A percentile compares a stretch with the other conserved stretches of the same genome.
phyloP scores from a whole-genome alignment of 1,140 invertebrate genomes.

The Psilanteris sp. region DNA sequence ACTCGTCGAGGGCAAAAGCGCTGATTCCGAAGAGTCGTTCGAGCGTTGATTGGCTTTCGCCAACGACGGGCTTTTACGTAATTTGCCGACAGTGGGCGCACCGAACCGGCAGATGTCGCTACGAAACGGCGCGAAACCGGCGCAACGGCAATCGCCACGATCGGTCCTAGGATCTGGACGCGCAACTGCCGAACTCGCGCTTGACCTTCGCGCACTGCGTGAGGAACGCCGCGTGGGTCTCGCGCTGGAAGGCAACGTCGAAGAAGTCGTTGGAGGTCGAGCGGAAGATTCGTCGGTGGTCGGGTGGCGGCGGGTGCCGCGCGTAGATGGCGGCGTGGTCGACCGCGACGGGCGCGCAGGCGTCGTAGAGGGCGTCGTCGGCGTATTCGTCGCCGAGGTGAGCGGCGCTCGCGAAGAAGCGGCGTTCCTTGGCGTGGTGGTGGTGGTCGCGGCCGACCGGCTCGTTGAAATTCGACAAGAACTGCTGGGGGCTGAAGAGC shows the following conservation, averaged over 20 bases:
- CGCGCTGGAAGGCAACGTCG: slow-evolving; percentile 52
- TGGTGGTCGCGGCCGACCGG: slow-evolving; percentile 68
- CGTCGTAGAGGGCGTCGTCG: slow-evolving; percentile 50
- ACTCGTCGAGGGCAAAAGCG: too few species aligned
- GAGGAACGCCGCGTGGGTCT: slow-evolving; percentile 45
- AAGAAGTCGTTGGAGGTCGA: slow-evolving; percentile 58
- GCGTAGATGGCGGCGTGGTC: slow-evolving; percentile 25
- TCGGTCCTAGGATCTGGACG: slow-evolving; percentile 47
- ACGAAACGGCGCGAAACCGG: too few species aligned
- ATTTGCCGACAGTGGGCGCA: too few species aligned
- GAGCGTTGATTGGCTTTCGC: too few species aligned
- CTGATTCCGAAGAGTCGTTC: too few species aligned
- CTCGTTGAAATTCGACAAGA: slow-evolving; percentile 75
- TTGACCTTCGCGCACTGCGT: slow-evolving; percentile 48
- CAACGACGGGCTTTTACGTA: too few species aligned
- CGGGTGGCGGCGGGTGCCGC: slow-evolving; percentile 21
- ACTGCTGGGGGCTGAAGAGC: slow-evolving; percentile 76
- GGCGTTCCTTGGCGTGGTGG: slow-evolving; percentile 62
- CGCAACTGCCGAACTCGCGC: slow-evolving; percentile 40
- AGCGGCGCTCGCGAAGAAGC: slow-evolving; percentile 56
- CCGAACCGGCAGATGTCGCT: too few species aligned
- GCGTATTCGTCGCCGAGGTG: slow-evolving; percentile 62
- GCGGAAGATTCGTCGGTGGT: slow-evolving; percentile 47
- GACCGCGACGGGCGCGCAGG: slow-evolving; percentile 5
- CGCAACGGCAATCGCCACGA: slow-evolving; percentile 3